Evolutionary conservation across 2,888 invertebrate species (phyloP).

Genomic region (Cosmopolites sordidus): DNA sequence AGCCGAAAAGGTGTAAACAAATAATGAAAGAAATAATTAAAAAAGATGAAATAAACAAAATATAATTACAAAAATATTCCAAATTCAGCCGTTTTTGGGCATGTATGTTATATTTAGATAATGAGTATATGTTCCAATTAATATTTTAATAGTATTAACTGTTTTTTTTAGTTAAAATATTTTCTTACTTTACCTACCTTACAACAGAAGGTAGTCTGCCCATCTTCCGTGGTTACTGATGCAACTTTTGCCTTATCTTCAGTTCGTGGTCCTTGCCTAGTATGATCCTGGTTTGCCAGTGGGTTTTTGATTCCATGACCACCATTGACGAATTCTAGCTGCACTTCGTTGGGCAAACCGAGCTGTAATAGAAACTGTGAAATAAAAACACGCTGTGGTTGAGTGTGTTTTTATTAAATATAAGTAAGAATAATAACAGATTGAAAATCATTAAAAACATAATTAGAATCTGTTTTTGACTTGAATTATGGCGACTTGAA

Average conservation of each 20-base stretch:
- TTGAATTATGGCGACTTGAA: too few species aligned
- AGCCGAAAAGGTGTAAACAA: too few species aligned
- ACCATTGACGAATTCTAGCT: slow-evolving; percentile 93
- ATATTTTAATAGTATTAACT: too few species aligned
- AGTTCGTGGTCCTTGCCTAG: slow-evolving; percentile 57
- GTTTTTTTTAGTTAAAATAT: too few species aligned
- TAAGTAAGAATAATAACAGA: background rate
- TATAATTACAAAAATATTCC: too few species aligned
- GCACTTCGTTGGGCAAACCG: slow-evolving; percentile 81
- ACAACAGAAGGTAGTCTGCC: slow-evolving; percentile 78
- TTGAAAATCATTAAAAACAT: too few species aligned
- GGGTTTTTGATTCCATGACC: slow-evolving; percentile 98
- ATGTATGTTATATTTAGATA: too few species aligned
- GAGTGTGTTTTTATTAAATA: slow-evolving; percentile 4
- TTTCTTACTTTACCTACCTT: slow-evolving; percentile 44
- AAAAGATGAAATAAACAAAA: too few species aligned
- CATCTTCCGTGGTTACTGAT: slow-evolving; percentile 59
- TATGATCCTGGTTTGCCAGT: slow-evolving; percentile 67
- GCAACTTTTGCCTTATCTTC: slow-evolving; percentile 56
- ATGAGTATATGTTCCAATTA: too few species aligned
- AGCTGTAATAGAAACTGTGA: slow-evolving; percentile 56
- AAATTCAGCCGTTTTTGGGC: too few species aligned
- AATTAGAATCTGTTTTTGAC: too few species aligned
- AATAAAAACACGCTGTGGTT: slow-evolving; percentile 13
- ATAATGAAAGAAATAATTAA: too few species aligned